Evolutionary conservation across 2,888 invertebrate species (phyloP).

Genomic region (Quadroppia sp.): DNA sequence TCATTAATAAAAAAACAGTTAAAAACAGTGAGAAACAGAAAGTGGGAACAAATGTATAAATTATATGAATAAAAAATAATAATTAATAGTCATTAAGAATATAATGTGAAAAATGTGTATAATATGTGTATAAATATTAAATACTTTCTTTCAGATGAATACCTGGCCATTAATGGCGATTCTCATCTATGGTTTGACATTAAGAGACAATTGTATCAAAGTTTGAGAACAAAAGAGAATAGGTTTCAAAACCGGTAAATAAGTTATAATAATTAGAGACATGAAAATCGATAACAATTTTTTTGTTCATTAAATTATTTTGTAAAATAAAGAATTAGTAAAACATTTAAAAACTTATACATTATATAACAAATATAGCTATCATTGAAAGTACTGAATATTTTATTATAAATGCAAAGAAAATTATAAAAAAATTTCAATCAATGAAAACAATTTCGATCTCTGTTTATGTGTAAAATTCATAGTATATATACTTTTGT

Average conservation of each 20-base stretch:
- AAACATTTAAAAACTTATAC: conserved; percentile 19
- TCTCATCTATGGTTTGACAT: not conserved
- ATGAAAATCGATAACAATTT: not conserved
- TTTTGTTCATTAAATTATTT: not conserved
- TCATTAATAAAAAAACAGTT: not conserved
- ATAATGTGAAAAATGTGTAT: not conserved
- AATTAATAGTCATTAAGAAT: conserved; percentile 8
- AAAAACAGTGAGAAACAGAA: not conserved
- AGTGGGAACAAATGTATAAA: not conserved
- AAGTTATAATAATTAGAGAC: not conserved
- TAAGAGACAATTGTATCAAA: not conserved
- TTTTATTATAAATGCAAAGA: not conserved
- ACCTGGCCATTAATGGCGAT: conserved; percentile 2
- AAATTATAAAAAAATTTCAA: not conserved
- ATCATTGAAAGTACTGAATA: conserved; percentile 3
- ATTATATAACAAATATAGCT: conserved; percentile 3
- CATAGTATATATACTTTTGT: not conserved
- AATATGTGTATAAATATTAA: not conserved
- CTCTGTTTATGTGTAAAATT: not conserved
- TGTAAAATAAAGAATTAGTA: not conserved
- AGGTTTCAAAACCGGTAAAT: conserved; percentile 21
- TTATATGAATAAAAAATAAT: not conserved
- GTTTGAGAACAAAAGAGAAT: not conserved
- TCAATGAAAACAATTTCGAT: not conserved
- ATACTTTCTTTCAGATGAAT: conserved; percentile 7